Conservation (phyloP, 1,140 invertebrate genomes). For the Steinernema khuongi region DNA sequence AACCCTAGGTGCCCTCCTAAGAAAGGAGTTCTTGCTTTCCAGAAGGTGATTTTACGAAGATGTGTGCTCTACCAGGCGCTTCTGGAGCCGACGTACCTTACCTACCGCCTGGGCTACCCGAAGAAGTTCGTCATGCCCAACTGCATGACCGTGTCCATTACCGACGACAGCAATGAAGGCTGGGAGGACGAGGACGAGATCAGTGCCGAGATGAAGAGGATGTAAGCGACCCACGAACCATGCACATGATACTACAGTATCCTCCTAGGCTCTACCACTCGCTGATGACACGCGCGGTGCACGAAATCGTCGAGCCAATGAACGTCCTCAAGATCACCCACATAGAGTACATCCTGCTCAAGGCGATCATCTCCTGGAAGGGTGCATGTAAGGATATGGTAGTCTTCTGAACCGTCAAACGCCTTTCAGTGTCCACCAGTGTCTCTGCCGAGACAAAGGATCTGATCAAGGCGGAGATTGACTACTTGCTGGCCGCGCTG, state of each 20-base stretch:
- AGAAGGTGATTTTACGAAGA: constrained; percentile 16
- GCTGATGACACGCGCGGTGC: constrained; percentile 31
- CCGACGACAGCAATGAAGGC: constrained; percentile 25
- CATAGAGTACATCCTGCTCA: constrained; percentile 30
- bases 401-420: not conserved
- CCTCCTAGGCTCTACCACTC: constrained; percentile 36
- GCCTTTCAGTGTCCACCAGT: constrained; percentile 19
- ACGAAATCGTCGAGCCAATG: constrained; percentile 39
- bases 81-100: constrained; percentile 35
- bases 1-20: not conserved
- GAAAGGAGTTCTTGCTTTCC: not conserved
- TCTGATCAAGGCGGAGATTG: constrained; percentile 26
- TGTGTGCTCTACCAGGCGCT: constrained; percentile 36
- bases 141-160: constrained; percentile 33
- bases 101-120: constrained; percentile 26
- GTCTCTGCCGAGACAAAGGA: constrained; percentile 12
- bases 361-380: constrained; percentile 38
- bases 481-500: constrained; percentile 21
- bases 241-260: not conserved
- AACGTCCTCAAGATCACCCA: constrained; percentile 24
- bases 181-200: constrained; percentile 38
- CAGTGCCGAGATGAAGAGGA: constrained; percentile 27
- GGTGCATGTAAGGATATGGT: constrained; percentile 24
- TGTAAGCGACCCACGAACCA: constrained; percentile 10
- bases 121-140: constrained; percentile 39